Evolutionary conservation across 2,113 vertebrate species (phyloP).

Genomic region (Leucopsar rothschildi): DNA sequence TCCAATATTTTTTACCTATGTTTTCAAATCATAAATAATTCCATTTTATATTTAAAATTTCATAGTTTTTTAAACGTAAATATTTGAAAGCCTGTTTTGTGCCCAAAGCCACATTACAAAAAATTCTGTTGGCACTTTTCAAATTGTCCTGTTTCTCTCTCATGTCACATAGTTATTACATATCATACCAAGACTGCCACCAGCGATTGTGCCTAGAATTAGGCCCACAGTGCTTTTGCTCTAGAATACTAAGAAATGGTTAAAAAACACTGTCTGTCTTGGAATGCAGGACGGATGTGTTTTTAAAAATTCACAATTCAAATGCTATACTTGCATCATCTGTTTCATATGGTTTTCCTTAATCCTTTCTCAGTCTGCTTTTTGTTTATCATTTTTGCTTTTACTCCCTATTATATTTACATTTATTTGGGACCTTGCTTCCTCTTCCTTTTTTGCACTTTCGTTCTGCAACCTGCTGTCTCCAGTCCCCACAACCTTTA

Average conservation of each 20-base stretch:
- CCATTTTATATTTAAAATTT: background rate
- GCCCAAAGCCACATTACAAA: background rate
- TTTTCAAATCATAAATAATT: background rate
- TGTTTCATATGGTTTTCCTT: background rate
- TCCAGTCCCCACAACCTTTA: background rate
- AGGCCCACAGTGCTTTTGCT: background rate
- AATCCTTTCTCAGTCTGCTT: background rate
- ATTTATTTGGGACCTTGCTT: background rate
- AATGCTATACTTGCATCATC: background rate
- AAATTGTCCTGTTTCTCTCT: background rate
- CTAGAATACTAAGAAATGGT: background rate
- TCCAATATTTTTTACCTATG: background rate
- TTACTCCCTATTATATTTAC: background rate
- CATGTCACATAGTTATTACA: background rate
- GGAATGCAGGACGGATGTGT: background rate
- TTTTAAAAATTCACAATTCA: background rate
- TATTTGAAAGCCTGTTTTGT: background rate
- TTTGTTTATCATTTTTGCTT: background rate
- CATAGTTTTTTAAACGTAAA: fast-evolving
- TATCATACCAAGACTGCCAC: background rate
- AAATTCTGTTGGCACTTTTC: background rate
- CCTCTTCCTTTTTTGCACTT: background rate
- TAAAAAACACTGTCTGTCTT: background rate
- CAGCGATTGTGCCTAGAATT: background rate
- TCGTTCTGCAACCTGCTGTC: background rate